These are phyloP conservation scores for Mactra quadrangularis DNA, from an alignment of 1,140 invertebrate genomes.

Conservation along the genomic window DNA sequence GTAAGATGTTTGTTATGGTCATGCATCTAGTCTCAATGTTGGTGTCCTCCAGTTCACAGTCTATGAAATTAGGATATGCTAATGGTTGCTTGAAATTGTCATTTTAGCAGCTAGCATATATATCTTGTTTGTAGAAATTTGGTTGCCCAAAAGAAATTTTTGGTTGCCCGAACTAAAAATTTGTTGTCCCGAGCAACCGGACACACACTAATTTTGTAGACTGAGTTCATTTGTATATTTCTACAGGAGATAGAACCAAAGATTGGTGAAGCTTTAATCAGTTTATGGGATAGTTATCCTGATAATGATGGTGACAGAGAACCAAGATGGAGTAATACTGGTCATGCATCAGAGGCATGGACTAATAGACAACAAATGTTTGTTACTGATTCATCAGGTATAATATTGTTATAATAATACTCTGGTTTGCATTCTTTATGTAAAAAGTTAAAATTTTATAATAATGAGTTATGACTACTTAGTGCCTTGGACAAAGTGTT, in stretches of 20 bases:
- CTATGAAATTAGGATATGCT: no score
- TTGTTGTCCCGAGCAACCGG: no score
- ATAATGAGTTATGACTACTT: background rate
- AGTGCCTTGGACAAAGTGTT: background rate
- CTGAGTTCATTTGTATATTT: background rate
- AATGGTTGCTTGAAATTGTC: no score
- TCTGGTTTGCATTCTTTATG: background rate
- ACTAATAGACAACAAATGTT: no score
- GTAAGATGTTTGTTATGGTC: no score
- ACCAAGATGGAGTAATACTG: constrained; percentile 2
- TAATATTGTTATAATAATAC: background rate
- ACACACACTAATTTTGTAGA: no score
- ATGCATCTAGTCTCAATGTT: no score
- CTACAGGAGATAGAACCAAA: constrained; percentile 84
- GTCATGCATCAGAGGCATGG: background rate
- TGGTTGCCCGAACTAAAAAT: no score
- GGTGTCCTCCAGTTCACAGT: no score
- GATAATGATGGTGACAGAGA: constrained; percentile 21
- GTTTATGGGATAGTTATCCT: constrained; percentile 82
- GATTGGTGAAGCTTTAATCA: constrained; percentile 84
- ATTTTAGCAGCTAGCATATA: no score
- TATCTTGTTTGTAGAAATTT: no score
- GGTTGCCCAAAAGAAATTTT: no score
- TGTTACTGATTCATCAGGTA: background rate
- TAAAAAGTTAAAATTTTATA: background rate